Base-by-base conservation (phyloP, 2,888 invertebrate genomes). In the Thysanoteuthis rhombus region DNA sequence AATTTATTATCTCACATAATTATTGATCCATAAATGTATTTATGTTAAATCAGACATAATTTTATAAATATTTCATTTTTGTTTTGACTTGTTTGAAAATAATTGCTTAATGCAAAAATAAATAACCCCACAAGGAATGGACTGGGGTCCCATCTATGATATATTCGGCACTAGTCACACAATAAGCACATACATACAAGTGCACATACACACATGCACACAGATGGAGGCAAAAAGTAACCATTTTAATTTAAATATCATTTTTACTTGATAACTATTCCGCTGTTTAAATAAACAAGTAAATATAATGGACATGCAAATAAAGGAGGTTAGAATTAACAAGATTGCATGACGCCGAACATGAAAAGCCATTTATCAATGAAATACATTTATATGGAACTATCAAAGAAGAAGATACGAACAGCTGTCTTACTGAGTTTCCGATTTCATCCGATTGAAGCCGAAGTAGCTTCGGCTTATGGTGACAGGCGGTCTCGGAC, bases 391-490 rank as follows among this genome's bases (percentile, higher is more conserved):
- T n/a, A 36, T n/a, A 36, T 75, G 16, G 36, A 75, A 75, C 75
- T n/a, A 36, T 36, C 75, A 75, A n/a, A 75, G 12, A 58, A 75
- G n/a, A 75, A 75, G n/a, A 75, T 75, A n/a, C n/a, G 75, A 75
- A 75, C n/a, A 75, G n/a, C 75, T 75, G 75, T n/a, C 75, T 75
- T 75, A 75, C 75, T 36, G 75, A n/a, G n/a, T 75, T 75, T 75
- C 75, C 16, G 16, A n/a, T 75, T n/a, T 75, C n/a, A 10, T 75
- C 75, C 75, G n/a, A 75, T 75, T 75, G n/a, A 75, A 75, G 75
- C 75, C 75, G 75, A 75, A 75, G 75, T 75, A 75, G n/a, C 75
- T 75, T 75, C 75, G 75, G 75, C 75, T n/a, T n/a, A n/a, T 75
- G 75, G 75, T 75, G 75, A 75, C 75, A 75, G 75, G 75, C 75